A percentile compares a stretch with the other conserved stretches of the same genome.
phyloP scores from a whole-genome alignment of 2,113 vertebrate species.

The Pardalotus punctatus region DNA sequence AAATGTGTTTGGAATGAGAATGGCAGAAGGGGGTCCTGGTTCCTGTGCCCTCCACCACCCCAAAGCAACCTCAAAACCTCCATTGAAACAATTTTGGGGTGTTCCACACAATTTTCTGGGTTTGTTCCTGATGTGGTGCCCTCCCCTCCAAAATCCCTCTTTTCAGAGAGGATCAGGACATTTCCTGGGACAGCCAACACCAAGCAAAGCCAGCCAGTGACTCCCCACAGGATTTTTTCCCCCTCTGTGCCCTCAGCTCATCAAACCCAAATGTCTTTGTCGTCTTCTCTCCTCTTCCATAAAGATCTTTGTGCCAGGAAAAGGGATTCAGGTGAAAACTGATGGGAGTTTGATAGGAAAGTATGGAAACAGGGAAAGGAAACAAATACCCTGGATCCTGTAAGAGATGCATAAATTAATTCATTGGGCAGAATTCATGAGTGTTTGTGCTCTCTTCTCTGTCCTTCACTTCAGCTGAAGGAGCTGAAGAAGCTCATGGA shows the following conservation, averaged over 20 bases:
- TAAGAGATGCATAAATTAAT: not conserved
- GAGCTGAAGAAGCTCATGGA: constrained; percentile 74
- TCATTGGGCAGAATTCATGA: not conserved
- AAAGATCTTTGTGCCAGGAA: not conserved
- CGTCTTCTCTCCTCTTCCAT: not conserved
- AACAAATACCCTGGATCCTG: not conserved
- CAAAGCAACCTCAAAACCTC: not conserved
- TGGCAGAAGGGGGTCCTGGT: not conserved
- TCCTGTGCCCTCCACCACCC: not conserved
- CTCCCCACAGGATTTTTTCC: not conserved
- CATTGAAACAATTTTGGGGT: not conserved
- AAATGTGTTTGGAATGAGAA: not conserved
- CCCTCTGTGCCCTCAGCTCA: not conserved
- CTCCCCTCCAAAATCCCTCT: not conserved
- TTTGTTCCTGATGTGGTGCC: not conserved
- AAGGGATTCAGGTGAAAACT: not conserved
- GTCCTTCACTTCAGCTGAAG: constrained; percentile 72
- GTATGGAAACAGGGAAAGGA: not conserved
- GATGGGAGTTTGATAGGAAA: not conserved
- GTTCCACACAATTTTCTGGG: not conserved
- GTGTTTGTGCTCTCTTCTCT: constrained; percentile 74
- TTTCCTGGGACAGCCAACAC: not conserved
- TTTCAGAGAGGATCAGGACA: not conserved
- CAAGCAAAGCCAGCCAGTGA: not conserved
- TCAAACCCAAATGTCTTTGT: not conserved